phyloP scores from a whole-genome alignment of 1,140 invertebrate genomes.

The Drosophila murphyi region DNA sequence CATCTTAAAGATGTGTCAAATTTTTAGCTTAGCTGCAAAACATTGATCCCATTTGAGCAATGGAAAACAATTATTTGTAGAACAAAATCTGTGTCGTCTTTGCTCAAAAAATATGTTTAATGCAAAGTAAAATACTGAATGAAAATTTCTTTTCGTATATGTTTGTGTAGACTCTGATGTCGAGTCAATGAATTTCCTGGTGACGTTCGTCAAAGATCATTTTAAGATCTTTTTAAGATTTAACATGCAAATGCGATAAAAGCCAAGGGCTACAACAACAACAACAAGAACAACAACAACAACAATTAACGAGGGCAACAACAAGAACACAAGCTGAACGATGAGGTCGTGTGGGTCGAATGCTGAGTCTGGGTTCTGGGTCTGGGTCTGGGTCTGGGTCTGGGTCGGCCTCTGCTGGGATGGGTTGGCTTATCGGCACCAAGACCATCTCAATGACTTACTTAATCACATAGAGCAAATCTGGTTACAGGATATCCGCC shows the following conservation, averaged over 20 bases:
- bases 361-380: not conserved
- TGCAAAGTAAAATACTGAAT: too few species aligned
- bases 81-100: too few species aligned
- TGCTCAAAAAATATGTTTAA: too few species aligned
- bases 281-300: conserved; percentile 53
- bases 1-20: too few species aligned
- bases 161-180: too few species aligned
- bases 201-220: too few species aligned
- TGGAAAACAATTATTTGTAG: too few species aligned
- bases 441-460: conserved; percentile 79
- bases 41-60: too few species aligned
- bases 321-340: not conserved
- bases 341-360: conserved; percentile 20
- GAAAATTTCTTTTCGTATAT: too few species aligned
- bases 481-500: conserved; percentile 79
- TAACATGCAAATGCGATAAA: conserved; percentile 71
- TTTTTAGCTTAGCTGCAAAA: too few species aligned
- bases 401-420: conserved; percentile 2
- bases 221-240: conserved; percentile 32
- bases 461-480: conserved; percentile 82
- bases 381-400: conserved; percentile 1
- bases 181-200: too few species aligned
- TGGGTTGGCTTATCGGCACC: conserved; percentile 65
- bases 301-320: conserved; percentile 1
- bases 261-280: conserved; percentile 56